Base-by-base conservation (phyloP, 2,888 invertebrate genomes). In the Scaeva pyrastri region DNA sequence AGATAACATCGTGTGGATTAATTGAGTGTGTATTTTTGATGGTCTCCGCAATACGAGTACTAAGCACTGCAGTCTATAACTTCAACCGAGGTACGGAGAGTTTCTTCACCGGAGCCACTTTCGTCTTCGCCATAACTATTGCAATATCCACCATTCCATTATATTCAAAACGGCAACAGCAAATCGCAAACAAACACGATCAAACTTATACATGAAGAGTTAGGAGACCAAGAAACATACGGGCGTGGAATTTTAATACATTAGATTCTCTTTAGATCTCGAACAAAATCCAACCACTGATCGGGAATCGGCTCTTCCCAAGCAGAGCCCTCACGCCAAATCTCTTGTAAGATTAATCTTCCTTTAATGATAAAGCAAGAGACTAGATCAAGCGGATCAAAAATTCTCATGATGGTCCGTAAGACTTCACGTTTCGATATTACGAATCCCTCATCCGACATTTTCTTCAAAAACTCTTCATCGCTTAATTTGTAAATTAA, bases 241-340 rank as follows among this genome's bases (percentile, higher is more conserved):
- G 1, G n/a, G 10, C 16, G 52, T 5, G 52, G 52, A 4, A 23
- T 48, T 19, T 7, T 16, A 19, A 56, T 23, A 2, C 19, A 19
- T 48, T 48, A 16, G 6, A 48, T 41, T 14, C 14, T 41, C 5
- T 5, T 12, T 14, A 41, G 14, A 2, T 41, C 41, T 41, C 14
- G 12, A 1, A 41, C 14, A 16, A 56, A 56, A 0, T 31, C 3
- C 26, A 31, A 5, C 56, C 56, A 36, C 31, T 58, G 36, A 6
- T n/a, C n/a, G n/a, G n/a, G n/a, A n/a, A n/a, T n/a, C n/a, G n/a
- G n/a, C n/a, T n/a, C n/a, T n/a, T n/a, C n/a, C n/a, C n/a, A n/a
- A n/a, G n/a, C n/a, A n/a, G n/a, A n/a, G n/a, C n/a, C n/a, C n/a
- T 64, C 55, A 5, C 66, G 43, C 64, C 64, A 74, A 21, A 74